Evolutionary conservation across 1,140 invertebrate genomes (phyloP).

Genomic region (Heliothis subflexa): DNA sequence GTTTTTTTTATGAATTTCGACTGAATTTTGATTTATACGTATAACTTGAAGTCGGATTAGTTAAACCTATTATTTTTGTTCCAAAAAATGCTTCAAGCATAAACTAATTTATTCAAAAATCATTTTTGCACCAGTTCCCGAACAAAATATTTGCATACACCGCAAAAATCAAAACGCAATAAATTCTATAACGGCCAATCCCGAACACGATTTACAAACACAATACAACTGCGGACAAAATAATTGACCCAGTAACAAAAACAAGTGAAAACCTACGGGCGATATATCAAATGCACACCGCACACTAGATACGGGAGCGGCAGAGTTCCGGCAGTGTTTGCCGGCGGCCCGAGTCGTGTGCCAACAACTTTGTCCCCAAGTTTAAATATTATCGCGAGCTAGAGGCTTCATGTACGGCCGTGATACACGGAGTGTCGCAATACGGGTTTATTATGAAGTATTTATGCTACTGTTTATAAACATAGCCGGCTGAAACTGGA

Average conservation of each 20-base stretch:
- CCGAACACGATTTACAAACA: slow-evolving; percentile 33
- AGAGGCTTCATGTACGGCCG: slow-evolving; percentile 13
- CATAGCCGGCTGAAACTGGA: slow-evolving; percentile 37
- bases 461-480: slow-evolving; percentile 40
- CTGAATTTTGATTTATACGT: too few relatives aligned
- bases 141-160: background rate
- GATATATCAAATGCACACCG: slow-evolving; percentile 45
- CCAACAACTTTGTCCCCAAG: slow-evolving; percentile 54
- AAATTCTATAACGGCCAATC: slow-evolving; percentile 22
- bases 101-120: background rate
- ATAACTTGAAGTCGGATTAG: background rate
- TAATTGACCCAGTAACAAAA: slow-evolving; percentile 39
- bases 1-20: too few relatives aligned
- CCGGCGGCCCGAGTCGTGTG: slow-evolving; percentile 42
- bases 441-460: slow-evolving; percentile 48
- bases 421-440: slow-evolving; percentile 45
- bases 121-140: background rate
- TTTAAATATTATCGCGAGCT: slow-evolving; percentile 53
- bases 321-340: slow-evolving; percentile 40
- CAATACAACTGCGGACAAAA: slow-evolving; percentile 41
- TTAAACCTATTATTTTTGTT: background rate
- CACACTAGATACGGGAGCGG: slow-evolving; percentile 38
- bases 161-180: slow-evolving; percentile 24
- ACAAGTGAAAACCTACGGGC: slow-evolving; percentile 42
- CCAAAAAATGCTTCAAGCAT: background rate